Percentiles rank a stretch among this genome's conserved stretches.
These are phyloP conservation scores for Mustela nigripes DNA, from an alignment of 2,113 vertebrate genomes.

Conservation along the genomic window DNA sequence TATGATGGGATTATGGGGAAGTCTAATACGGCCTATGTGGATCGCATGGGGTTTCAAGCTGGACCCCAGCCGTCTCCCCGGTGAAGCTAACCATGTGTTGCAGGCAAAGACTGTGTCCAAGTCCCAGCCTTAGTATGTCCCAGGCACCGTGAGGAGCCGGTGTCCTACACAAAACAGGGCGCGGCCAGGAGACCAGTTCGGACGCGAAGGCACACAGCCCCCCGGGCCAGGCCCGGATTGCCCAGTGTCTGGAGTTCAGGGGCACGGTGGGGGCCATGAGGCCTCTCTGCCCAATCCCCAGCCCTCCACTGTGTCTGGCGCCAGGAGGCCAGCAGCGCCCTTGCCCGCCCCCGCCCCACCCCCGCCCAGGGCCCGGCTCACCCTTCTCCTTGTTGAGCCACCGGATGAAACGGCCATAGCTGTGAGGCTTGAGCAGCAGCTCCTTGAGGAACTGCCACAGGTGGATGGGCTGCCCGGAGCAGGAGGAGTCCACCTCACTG, in stretches of 20 bases:
- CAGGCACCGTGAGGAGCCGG: fast-evolving
- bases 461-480: constrained; percentile 97
- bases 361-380: constrained; percentile 59
- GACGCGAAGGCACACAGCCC: background rate
- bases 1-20: background rate
- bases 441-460: constrained; percentile 99
- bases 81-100: background rate
- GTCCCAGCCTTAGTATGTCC: background rate
- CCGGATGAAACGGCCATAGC: constrained; percentile 96
- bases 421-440: constrained; percentile 96
- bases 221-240: fast-evolving
- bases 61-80: fast-evolving
- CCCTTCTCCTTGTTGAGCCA: constrained; percentile 99
- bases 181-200: fast-evolving
- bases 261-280: too few species aligned
- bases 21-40: fast-evolving
- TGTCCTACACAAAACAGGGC: background rate
- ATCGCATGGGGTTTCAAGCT: background rate
- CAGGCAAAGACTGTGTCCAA: background rate
- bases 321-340: background rate
- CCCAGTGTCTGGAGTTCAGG: fast-evolving
- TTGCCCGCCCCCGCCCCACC: background rate
- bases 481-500: constrained; percentile 95
- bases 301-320: background rate
- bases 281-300: background rate